Evolutionary conservation across 1,140 invertebrate genomes (phyloP), one percentile per base, ranked within the genome.

Genomic region (Elysia chlorotica): DNA sequence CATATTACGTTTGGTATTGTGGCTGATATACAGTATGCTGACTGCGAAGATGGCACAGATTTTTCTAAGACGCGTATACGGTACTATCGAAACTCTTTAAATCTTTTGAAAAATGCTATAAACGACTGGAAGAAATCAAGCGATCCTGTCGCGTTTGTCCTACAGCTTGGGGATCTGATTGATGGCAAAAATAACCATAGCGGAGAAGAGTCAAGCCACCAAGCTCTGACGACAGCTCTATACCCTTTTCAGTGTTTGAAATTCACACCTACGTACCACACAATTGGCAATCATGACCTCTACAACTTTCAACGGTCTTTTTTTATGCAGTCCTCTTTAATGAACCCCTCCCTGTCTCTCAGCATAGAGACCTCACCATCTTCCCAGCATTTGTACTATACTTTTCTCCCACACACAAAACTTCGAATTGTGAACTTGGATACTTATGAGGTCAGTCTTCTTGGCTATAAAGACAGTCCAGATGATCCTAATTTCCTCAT

Each of bases 261-360:
- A 3, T 79, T 83, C 65, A n/a, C n/a, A n/a, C 79, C 83, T 10
- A 77, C 83, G 0, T 85, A 82, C 69, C 86, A 87, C 73, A 72
- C 85, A 3, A 78, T 83, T 37, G 87, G 87, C 25, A 88, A 88
- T 75, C 87, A 88, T 76, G 87, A 88, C 76, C 74, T 88, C 1
- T 88, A 88, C 74, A 88, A 88, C 77, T 84, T 87, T 62, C 73
- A 63, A 10, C 75, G 81, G n/a, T 63, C 74, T 37, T 78, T 80
- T 66, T 65, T 86, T 17, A 65, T 78, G 21, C 62, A 71, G 0
- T 77, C 78, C 21, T 6, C 61, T 2, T 62, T 84, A 14, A n/a
- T n/a, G n/a, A 78, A 74, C 48, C 69, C 66, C 59, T 69, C 67
- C 0, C 54, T 69, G 4, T 37, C 56, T 2, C 33, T 69, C 31